Conservation (phyloP, 2,888 invertebrate genomes). For the Leptothorax acervorum region DNA sequence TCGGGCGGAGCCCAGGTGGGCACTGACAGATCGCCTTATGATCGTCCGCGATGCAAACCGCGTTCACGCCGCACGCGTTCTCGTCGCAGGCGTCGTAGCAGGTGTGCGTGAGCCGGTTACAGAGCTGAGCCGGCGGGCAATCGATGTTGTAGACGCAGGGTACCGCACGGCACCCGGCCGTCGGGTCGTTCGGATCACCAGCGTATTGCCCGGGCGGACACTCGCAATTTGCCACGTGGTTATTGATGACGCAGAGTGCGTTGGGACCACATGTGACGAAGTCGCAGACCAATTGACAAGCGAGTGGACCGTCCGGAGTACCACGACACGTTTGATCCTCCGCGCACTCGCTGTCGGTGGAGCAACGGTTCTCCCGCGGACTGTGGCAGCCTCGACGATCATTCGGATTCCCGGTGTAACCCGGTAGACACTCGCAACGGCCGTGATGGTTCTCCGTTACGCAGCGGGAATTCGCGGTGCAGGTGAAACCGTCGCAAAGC, state of each 20-base stretch:
- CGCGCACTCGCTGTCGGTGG: constrained; percentile 92
- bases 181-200: constrained; percentile 93
- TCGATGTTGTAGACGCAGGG: constrained; percentile 95
- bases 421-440: constrained; percentile 93
- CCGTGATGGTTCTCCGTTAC: constrained; percentile 91
- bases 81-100: constrained; percentile 94
- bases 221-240: constrained; percentile 95
- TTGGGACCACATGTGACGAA: constrained; percentile 93
- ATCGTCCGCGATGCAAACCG: constrained; percentile 95
- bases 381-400: constrained; percentile 94
- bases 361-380: constrained; percentile 91
- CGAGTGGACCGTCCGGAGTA: constrained; percentile 87
- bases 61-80: constrained; percentile 94
- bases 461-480: constrained; percentile 94
- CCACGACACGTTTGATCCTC: constrained; percentile 93
- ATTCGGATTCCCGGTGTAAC: constrained; percentile 95
- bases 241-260: constrained; percentile 95
- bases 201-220: constrained; percentile 95
- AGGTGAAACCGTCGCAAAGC: constrained; percentile 93
- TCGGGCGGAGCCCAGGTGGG: constrained; percentile 93
- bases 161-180: constrained; percentile 92
- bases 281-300: constrained; percentile 93
- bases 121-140: constrained; percentile 92
- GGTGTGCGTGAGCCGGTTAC: constrained; percentile 93
- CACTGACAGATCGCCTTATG: constrained; percentile 94